Evolutionary conservation across 2,888 invertebrate genomes (phyloP).

Genomic region (Drosophila sordidula): DNA sequence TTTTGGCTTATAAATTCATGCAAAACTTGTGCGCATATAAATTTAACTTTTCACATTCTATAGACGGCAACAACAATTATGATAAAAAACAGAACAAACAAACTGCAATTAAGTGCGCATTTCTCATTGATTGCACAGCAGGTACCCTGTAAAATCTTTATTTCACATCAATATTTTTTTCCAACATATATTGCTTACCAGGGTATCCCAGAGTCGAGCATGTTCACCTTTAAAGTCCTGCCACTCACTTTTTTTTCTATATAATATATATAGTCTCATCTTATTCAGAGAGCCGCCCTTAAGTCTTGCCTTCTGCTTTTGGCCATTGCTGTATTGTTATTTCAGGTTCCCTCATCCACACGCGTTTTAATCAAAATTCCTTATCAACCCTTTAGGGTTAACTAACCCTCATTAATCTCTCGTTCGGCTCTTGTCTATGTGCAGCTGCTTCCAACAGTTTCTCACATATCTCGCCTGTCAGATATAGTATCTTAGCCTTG

Average conservation of each 20-base stretch:
- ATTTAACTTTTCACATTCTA: conserved; percentile 66
- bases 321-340: conserved; percentile 22
- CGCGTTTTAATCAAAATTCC: conserved; percentile 64
- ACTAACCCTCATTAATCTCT: conserved; percentile 74
- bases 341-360: conserved; percentile 41
- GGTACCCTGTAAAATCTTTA: conserved; percentile 8
- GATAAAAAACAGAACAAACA: conserved; percentile 29
- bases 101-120: conserved; percentile 55
- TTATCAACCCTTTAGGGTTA: conserved; percentile 65
- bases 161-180: no score
- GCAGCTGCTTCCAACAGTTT: conserved; percentile 47
- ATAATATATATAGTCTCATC: neutral
- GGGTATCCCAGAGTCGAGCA: neutral
- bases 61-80: conserved; percentile 35
- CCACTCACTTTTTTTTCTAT: neutral
- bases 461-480: conserved; percentile 40
- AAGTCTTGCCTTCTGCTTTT: conserved; percentile 20
- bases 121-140: conserved; percentile 3
- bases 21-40: conserved; percentile 78
- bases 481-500: conserved; percentile 1
- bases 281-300: conserved; percentile 33
- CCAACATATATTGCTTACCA: neutral
- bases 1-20: conserved; percentile 80
- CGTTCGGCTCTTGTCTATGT: conserved; percentile 32
- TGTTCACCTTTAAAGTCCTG: neutral